phyloP scores from a whole-genome alignment of 2,797 vertebrate genomes.

The Echeneis naucrates region DNA sequence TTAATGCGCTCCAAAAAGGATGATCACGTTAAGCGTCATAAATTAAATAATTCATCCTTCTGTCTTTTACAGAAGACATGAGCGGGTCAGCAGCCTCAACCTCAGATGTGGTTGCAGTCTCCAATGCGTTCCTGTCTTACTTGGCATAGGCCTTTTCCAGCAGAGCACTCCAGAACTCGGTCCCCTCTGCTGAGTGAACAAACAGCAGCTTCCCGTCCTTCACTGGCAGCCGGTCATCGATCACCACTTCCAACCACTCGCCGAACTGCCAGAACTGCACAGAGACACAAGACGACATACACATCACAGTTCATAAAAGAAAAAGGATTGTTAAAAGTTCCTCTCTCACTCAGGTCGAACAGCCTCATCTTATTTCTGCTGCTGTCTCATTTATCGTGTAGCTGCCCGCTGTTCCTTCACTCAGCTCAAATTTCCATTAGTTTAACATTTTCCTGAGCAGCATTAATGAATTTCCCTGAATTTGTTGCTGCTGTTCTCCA shows the following conservation, averaged over 20 bases:
- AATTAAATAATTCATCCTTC: too few species aligned
- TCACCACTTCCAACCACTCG: constrained; percentile 95
- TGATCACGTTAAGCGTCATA: background rate
- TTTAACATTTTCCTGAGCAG: too few species aligned
- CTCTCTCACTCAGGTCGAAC: background rate
- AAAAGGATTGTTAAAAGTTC: background rate
- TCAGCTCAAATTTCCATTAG: background rate
- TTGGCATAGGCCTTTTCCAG: constrained; percentile 98
- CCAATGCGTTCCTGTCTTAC: constrained; percentile 79
- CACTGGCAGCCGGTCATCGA: constrained; percentile 93
- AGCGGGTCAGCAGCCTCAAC: background rate
- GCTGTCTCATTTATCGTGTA: background rate
- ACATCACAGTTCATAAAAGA: background rate
- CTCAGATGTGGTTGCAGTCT: background rate
- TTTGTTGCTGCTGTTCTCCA: background rate
- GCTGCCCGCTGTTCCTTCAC: background rate
- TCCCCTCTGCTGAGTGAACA: constrained; percentile 92
- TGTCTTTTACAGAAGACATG: too few species aligned
- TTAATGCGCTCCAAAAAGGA: too few species aligned
- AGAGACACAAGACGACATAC: background rate
- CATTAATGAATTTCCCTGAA: background rate
- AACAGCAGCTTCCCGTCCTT: constrained; percentile 94
- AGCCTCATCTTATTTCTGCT: background rate
- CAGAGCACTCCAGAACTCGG: constrained; percentile 96
- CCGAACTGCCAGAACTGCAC: constrained; percentile 97